A percentile compares a stretch with the other conserved stretches of the same genome.
These are phyloP conservation scores for Urophycis tenuis DNA, from an alignment of 2,797 vertebrate species.

Conservation along the genomic window DNA sequence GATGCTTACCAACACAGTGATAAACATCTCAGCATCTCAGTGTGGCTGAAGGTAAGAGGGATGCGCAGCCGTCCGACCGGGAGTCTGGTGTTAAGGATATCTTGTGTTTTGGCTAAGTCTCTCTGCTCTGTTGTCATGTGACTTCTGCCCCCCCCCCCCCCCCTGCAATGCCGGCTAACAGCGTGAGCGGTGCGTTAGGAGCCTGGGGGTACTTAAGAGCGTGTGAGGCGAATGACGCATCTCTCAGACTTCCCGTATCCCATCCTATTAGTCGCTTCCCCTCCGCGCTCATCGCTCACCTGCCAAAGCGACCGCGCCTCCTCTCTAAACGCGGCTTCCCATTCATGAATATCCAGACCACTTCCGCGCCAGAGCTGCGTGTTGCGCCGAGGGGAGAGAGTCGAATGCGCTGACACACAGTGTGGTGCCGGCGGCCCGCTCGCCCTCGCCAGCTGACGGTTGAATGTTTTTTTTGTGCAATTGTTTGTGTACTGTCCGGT, in stretches of 20 bases:
- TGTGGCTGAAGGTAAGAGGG: slow-evolving; percentile 69
- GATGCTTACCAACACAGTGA: slow-evolving; percentile 61
- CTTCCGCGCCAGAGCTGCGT: neutral
- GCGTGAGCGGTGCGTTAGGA: slow-evolving; percentile 30
- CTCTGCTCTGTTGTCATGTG: slow-evolving; percentile 38
- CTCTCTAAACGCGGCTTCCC: slow-evolving; percentile 39
- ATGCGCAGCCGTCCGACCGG: slow-evolving; percentile 31
- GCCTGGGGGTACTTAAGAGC: slow-evolving; percentile 27
- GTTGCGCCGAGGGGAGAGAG: neutral
- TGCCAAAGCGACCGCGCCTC: slow-evolving; percentile 44
- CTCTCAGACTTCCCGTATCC: slow-evolving; percentile 40
- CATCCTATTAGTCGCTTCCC: slow-evolving; percentile 48
- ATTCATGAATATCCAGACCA: slow-evolving; percentile 30
- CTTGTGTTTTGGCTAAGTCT: slow-evolving; percentile 36
- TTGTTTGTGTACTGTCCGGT: neutral
- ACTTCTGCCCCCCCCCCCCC: slow-evolving; percentile 16
- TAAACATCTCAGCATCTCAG: slow-evolving; percentile 63
- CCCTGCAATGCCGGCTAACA: slow-evolving; percentile 27
- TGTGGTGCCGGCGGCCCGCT: no score
- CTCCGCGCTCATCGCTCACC: slow-evolving; percentile 36
- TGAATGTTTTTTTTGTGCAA: neutral
- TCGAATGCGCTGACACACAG: neutral
- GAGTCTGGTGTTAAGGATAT: slow-evolving; percentile 32
- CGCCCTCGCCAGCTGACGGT: neutral
- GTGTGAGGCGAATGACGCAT: slow-evolving; percentile 43